Conservation (phyloP, 2,797 vertebrate genomes). For the Carapus acus region DNA sequence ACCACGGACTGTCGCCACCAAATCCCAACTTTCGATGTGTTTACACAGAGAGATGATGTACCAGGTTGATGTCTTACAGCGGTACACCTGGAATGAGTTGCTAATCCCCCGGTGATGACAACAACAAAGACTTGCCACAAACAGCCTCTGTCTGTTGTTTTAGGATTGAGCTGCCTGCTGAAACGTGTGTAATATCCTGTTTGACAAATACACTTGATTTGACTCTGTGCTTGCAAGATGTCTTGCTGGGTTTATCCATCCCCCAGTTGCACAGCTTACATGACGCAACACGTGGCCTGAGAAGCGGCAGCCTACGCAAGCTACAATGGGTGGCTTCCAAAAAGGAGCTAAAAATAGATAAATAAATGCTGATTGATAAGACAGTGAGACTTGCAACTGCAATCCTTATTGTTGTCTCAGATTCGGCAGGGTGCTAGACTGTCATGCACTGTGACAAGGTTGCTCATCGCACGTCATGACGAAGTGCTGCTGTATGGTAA, state of each 20-base stretch:
- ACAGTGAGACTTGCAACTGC: slow-evolving; percentile 1
- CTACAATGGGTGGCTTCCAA: neutral
- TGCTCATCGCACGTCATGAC: neutral
- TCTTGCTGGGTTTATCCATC: slow-evolving; percentile 18
- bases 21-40: slow-evolving; percentile 38
- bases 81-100: too few relatives aligned
- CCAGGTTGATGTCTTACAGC: too few relatives aligned
- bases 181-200: too few relatives aligned
- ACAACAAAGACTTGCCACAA: too few relatives aligned
- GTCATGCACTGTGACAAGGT: slow-evolving; percentile 1
- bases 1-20: slow-evolving; percentile 30
- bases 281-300: slow-evolving; percentile 24
- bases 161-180: too few relatives aligned
- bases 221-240: slow-evolving; percentile 19
- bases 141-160: too few relatives aligned
- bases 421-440: slow-evolving; percentile 5
- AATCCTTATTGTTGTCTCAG: slow-evolving; percentile 1
- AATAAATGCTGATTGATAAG: slow-evolving; percentile 1
- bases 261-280: slow-evolving; percentile 20
- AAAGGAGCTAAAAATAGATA: neutral
- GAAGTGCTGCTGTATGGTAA: slow-evolving; percentile 8
- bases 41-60: slow-evolving; percentile 38
- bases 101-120: too few relatives aligned
- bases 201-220: too few relatives aligned
- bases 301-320: slow-evolving; percentile 14